phyloP scores from a whole-genome alignment of 2,888 invertebrate species.

The Prosapia bicincta region DNA sequence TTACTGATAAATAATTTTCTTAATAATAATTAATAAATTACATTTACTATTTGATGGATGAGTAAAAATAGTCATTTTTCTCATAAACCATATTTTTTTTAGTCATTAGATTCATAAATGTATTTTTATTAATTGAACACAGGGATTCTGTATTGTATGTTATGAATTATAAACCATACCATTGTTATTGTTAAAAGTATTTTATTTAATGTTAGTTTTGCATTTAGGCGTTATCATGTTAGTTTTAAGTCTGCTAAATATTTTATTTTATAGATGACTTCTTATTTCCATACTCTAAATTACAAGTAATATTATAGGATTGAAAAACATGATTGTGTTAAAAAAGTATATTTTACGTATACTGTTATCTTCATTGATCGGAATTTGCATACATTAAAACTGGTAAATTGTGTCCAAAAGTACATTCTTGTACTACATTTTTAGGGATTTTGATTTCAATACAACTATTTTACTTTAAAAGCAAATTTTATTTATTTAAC shows the following conservation, averaged over 20 bases:
- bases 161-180: not conserved
- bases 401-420: too few relatives aligned
- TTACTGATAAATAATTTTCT: not conserved
- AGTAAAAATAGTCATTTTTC: not conserved
- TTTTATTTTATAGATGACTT: not conserved
- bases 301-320: not conserved
- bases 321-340: not conserved
- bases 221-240: not conserved
- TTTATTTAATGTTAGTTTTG: not conserved
- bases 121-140: not conserved
- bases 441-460: too few relatives aligned
- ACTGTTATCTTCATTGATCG: too few relatives aligned
- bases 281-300: not conserved
- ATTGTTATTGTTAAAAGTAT: not conserved
- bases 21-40: not conserved
- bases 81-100: not conserved
- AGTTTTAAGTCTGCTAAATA: not conserved
- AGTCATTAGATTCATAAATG: not conserved
- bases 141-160: not conserved
- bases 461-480: too few relatives aligned
- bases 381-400: too few relatives aligned
- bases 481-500: too few relatives aligned
- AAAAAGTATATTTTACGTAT: too few relatives aligned
- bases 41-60: not conserved
- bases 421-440: too few relatives aligned